Conservation (phyloP, 2,888 invertebrate species). For the Philhelius pedissequus region DNA sequence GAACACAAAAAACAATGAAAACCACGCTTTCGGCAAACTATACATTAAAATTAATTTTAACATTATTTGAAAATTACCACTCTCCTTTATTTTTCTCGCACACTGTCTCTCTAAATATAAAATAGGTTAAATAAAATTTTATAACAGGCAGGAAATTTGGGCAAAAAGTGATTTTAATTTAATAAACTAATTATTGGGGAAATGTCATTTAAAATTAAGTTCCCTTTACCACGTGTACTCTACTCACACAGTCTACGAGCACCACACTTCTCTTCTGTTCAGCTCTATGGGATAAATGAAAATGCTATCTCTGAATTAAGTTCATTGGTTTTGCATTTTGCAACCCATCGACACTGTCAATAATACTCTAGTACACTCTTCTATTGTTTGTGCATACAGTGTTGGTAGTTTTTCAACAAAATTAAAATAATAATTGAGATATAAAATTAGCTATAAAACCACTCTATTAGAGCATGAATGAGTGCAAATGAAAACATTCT, state of each 20-base stretch:
- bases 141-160: conserved; percentile 32
- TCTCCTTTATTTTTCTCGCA: neutral
- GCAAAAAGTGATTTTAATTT: conserved; percentile 57
- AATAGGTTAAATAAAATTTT: conserved; percentile 49
- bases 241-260: neutral
- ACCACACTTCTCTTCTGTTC: neutral
- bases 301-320: neutral
- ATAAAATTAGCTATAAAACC: conserved; percentile 58
- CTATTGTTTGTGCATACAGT: conserved; percentile 3
- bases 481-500: conserved; percentile 2
- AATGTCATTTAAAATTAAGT: conserved; percentile 62
- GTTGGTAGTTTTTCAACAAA: conserved; percentile 23
- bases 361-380: neutral
- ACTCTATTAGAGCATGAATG: conserved; percentile 36
- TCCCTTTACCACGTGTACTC: conserved; percentile 3
- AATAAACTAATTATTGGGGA: conserved; percentile 63
- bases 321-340: neutral
- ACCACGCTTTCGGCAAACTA: conserved; percentile 16
- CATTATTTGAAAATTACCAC: conserved; percentile 33
- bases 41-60: conserved; percentile 50
- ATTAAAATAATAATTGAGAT: conserved; percentile 45
- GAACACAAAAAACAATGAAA: conserved; percentile 7
- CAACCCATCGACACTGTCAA: neutral
- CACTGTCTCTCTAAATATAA: neutral
- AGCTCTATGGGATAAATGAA: neutral